Conservation (phyloP, 2,797 vertebrate genomes). For the Salmo trutta region DNA sequence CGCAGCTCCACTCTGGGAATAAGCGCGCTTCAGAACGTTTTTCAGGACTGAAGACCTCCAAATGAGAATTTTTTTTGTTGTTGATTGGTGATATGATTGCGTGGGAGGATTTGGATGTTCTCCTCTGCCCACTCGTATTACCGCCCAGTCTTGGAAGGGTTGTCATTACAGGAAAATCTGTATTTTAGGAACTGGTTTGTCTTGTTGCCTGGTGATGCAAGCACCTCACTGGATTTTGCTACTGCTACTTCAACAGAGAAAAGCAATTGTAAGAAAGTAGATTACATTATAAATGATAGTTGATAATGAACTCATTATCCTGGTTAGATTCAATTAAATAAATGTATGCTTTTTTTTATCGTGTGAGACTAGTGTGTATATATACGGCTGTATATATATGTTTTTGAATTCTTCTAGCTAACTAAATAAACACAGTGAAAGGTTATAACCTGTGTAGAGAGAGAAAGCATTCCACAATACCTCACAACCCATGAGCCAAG, state of each 20-base stretch:
- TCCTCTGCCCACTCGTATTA: neutral
- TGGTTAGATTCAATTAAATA: constrained; percentile 51
- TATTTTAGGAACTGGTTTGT: constrained; percentile 7
- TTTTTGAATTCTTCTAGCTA: neutral
- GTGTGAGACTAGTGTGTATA: neutral
- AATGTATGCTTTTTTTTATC: neutral
- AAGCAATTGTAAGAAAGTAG: constrained; percentile 36
- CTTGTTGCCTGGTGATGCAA: constrained; percentile 13
- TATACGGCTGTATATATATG: neutral
- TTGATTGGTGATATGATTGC: constrained; percentile 46
- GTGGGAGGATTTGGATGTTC: constrained; percentile 27
- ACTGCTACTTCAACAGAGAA: constrained; percentile 28
- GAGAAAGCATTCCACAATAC: neutral
- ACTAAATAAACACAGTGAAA: neutral
- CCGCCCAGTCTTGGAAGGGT: neutral
- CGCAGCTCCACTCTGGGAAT: constrained; percentile 56
- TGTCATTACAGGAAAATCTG: constrained; percentile 22
- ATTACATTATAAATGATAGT: constrained; percentile 55
- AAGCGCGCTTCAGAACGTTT: constrained; percentile 59
- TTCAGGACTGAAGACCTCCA: constrained; percentile 34
- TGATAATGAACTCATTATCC: constrained; percentile 41
- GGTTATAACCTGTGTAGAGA: neutral
- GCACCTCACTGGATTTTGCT: constrained; percentile 33
- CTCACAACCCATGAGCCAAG: neutral
- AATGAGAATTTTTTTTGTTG: constrained; percentile 39